Evolutionary conservation across 2,888 invertebrate species (phyloP).

Genomic region (Drosophila prolongata): DNA sequence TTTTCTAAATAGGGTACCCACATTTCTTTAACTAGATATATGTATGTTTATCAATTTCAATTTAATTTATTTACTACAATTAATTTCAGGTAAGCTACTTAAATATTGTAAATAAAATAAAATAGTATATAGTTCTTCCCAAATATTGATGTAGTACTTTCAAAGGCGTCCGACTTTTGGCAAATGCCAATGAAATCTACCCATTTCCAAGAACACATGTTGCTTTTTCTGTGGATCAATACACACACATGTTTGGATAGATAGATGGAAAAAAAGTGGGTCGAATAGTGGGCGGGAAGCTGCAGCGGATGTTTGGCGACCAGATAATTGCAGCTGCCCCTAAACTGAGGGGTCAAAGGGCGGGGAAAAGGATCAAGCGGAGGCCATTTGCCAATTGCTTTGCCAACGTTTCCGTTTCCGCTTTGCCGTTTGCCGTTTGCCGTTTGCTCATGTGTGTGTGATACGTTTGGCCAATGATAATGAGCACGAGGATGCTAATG

Average conservation of each 20-base stretch:
- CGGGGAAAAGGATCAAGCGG: neutral
- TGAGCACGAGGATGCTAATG: conserved; percentile 35
- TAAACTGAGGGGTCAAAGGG: conserved; percentile 33
- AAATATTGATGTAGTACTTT: neutral
- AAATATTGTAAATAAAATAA: no score
- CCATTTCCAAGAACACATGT: conserved; percentile 4
- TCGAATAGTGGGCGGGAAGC: neutral
- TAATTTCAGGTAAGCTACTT: no score
- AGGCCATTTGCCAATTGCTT: conserved; percentile 72
- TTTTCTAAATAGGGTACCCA: no score
- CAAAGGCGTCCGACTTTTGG: neutral
- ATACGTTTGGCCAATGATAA: conserved; percentile 45
- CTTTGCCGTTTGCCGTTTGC: conserved; percentile 53
- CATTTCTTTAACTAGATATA: no score
- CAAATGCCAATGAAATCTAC: neutral
- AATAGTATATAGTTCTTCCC: no score
- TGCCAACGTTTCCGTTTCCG: conserved; percentile 72
- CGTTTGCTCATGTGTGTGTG: conserved; percentile 41
- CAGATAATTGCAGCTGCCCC: conserved; percentile 38
- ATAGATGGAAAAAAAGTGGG: neutral
- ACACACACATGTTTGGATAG: neutral
- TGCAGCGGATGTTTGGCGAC: conserved; percentile 5
- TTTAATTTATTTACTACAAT: no score
- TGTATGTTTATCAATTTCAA: no score
- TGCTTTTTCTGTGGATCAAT: neutral